These are phyloP conservation scores for Sebastes matsubarae DNA, from an alignment of 2,797 vertebrate genomes.

Conservation along the genomic window DNA sequence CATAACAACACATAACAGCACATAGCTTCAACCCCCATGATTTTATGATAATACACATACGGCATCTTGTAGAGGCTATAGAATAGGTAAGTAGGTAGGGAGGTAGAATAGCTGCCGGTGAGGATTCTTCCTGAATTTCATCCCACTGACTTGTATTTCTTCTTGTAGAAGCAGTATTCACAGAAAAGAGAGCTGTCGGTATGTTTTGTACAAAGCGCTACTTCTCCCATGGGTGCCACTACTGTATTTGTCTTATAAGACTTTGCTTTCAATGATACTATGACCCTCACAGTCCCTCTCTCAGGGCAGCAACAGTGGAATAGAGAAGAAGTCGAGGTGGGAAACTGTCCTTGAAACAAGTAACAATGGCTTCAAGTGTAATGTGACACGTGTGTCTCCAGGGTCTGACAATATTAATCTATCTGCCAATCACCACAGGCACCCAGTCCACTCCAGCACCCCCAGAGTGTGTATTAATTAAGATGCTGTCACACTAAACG, in stretches of 20 bases:
- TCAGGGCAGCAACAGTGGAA: conserved; percentile 40
- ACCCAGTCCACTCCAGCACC: conserved; percentile 75
- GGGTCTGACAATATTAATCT: conserved; percentile 94
- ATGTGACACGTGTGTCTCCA: conserved; percentile 86
- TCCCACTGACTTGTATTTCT: not conserved
- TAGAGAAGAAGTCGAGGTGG: conserved; percentile 30
- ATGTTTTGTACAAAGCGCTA: conserved; percentile 29
- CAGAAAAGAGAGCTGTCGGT: not conserved
- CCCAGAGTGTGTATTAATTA: conserved; percentile 90
- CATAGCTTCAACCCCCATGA: too few relatives aligned
- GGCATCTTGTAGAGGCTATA: not conserved
- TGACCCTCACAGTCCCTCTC: conserved; percentile 42
- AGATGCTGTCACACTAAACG: conserved; percentile 79
- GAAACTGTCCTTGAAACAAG: conserved; percentile 89
- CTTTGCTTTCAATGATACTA: conserved; percentile 30
- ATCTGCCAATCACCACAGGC: conserved; percentile 87
- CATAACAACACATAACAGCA: too few relatives aligned
- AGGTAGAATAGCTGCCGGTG: conserved; percentile 2
- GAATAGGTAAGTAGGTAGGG: not conserved
- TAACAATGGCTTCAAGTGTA: conserved; percentile 83
- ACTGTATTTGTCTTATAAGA: conserved; percentile 30
- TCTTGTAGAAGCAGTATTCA: not conserved
- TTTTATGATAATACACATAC: not conserved
- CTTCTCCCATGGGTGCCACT: conserved; percentile 25
- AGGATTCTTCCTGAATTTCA: not conserved